Evolutionary conservation across 2,113 vertebrate species (phyloP).

Genomic region (Triplophysa dalaica): DNA sequence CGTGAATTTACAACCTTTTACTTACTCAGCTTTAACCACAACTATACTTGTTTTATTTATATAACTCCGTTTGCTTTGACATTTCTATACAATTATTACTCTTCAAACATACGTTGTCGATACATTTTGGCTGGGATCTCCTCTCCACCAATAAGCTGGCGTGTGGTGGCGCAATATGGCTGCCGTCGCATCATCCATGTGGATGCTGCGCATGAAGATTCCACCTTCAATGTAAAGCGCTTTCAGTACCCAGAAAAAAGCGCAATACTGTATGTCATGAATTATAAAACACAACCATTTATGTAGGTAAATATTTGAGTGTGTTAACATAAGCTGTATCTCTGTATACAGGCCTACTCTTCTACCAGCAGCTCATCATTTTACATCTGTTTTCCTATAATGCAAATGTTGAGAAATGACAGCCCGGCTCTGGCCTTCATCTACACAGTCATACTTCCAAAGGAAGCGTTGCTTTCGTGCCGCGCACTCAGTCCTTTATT

Average conservation of each 20-base stretch:
- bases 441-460: neutral
- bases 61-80: neutral
- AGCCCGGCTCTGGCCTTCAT: conserved; percentile 26
- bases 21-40: no score
- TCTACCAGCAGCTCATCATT: neutral
- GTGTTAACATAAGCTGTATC: neutral
- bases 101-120: no score
- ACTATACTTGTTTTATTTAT: neutral
- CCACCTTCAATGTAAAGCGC: no score
- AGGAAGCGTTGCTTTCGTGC: conserved; percentile 34
- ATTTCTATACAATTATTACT: no score
- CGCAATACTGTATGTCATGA: no score
- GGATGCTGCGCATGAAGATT: no score
- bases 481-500: conserved; percentile 1
- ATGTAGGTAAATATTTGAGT: neutral
- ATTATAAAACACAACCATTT: neutral
- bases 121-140: neutral
- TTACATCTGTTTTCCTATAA: neutral
- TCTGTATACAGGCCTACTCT: neutral
- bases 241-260: no score
- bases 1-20: no score
- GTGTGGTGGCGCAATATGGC: no score
- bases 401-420: conserved; percentile 6
- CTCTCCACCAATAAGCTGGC: no score
- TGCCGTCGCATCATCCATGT: no score